phyloP scores from a whole-genome alignment of 2,888 invertebrate genomes.

The Osmoderma eremita region DNA sequence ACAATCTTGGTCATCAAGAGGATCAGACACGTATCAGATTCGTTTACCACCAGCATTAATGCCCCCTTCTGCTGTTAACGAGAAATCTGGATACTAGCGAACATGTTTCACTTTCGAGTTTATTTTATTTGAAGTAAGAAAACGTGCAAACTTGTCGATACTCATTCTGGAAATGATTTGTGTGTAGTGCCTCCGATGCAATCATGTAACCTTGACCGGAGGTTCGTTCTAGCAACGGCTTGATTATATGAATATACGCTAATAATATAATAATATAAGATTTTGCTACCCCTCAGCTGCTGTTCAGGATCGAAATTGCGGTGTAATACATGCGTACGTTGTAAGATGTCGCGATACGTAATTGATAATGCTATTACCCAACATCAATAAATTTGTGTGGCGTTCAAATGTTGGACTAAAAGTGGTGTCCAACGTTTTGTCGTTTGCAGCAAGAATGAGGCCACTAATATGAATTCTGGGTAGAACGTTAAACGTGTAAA shows the following conservation, averaged over 20 bases:
- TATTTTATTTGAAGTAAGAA: neutral
- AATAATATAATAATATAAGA: too few relatives aligned
- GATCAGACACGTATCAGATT: too few relatives aligned
- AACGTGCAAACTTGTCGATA: neutral
- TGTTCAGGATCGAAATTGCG: conserved; percentile 28
- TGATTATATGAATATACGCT: too few relatives aligned
- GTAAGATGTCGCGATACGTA: conserved; percentile 38
- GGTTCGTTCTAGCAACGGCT: conserved; percentile 6
- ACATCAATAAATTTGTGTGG: neutral
- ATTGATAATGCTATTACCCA: conserved; percentile 33
- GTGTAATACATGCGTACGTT: conserved; percentile 20
- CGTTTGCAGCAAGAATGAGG: neutral
- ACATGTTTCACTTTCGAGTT: too few relatives aligned
- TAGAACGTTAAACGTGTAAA: neutral
- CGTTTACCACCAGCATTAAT: too few relatives aligned
- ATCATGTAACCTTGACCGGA: neutral
- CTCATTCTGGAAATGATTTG: too few relatives aligned
- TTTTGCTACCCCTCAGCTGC: conserved; percentile 30
- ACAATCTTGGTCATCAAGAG: too few relatives aligned
- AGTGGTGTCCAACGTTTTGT: neutral
- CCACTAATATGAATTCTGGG: conserved; percentile 1
- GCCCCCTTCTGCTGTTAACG: too few relatives aligned
- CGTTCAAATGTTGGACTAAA: neutral
- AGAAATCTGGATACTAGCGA: too few relatives aligned
- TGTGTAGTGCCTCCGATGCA: neutral